Evolutionary conservation across 2,113 vertebrate species (phyloP).

Genomic region (Festucalex cinctus): DNA sequence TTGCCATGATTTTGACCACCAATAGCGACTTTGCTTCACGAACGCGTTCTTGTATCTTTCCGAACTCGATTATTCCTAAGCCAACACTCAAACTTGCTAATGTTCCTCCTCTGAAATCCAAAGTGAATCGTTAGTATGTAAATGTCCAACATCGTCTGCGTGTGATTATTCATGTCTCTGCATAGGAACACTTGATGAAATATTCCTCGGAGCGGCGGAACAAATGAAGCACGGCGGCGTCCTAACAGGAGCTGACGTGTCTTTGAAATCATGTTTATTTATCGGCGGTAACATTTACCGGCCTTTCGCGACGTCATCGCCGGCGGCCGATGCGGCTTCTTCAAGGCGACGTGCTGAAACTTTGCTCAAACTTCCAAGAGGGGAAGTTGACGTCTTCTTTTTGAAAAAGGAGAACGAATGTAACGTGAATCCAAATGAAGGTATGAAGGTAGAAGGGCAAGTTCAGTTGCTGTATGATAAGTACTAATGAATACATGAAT

Average conservation of each 20-base stretch:
- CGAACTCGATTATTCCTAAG: not conserved
- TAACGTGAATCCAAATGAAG: conserved; percentile 1
- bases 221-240: conserved; percentile 71
- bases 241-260: conserved; percentile 77
- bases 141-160: conserved; percentile 54
- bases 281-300: conserved; percentile 71
- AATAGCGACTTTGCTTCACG: not conserved
- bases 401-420: not conserved
- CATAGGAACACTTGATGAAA: conserved; percentile 76
- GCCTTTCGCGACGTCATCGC: conserved; percentile 29
- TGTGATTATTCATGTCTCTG: conserved; percentile 82
- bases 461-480: conserved; percentile 45
- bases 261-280: conserved; percentile 84
- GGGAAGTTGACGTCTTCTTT: not conserved
- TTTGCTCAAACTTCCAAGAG: conserved; percentile 37
- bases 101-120: conserved; percentile 1
- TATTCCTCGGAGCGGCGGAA: conserved; percentile 74
- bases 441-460: conserved; percentile 29
- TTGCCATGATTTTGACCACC: not conserved
- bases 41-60: not conserved
- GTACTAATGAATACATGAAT: conserved; percentile 71
- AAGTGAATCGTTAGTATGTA: conserved; percentile 55
- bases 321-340: conserved; percentile 29
- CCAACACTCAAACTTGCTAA: not conserved
- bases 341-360: conserved; percentile 35